These are phyloP conservation scores for Lasioglossum oenotherae DNA, from an alignment of 2,888 invertebrate genomes.

Conservation along the genomic window DNA sequence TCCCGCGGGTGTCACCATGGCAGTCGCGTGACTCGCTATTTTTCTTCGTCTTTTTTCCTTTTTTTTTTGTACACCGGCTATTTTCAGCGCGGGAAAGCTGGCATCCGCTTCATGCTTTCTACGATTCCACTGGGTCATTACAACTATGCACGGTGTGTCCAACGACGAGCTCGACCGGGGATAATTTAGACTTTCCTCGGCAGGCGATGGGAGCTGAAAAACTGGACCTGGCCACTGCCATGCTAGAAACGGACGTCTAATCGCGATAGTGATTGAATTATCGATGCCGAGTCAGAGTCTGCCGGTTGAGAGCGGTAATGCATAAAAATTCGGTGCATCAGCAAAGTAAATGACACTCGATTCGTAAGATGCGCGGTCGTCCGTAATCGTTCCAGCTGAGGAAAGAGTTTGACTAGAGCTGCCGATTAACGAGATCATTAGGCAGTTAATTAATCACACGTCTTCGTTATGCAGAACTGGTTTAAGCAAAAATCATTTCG, in stretches of 20 bases:
- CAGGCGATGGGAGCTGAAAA: not conserved
- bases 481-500: not conserved
- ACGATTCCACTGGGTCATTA: constrained; percentile 34
- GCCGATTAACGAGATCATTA: not conserved
- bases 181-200: constrained; percentile 7
- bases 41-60: constrained; percentile 8
- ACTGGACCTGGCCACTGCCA: not conserved
- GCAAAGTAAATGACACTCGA: not conserved
- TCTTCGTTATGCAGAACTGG: not conserved
- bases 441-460: not conserved
- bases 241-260: not conserved
- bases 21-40: not conserved
- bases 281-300: not conserved
- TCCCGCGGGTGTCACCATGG: constrained; percentile 8
- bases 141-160: constrained; percentile 17
- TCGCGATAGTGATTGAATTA: constrained; percentile 5
- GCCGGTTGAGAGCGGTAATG: not conserved
- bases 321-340: constrained; percentile 2
- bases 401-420: not conserved
- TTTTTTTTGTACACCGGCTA: not conserved
- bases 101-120: constrained; percentile 48
- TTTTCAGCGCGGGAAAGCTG: constrained; percentile 39
- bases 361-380: not conserved
- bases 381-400: not conserved
- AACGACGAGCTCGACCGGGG: not conserved